Base-by-base conservation (phyloP, 2,888 invertebrate genomes). In the Coelinius sp. region DNA sequence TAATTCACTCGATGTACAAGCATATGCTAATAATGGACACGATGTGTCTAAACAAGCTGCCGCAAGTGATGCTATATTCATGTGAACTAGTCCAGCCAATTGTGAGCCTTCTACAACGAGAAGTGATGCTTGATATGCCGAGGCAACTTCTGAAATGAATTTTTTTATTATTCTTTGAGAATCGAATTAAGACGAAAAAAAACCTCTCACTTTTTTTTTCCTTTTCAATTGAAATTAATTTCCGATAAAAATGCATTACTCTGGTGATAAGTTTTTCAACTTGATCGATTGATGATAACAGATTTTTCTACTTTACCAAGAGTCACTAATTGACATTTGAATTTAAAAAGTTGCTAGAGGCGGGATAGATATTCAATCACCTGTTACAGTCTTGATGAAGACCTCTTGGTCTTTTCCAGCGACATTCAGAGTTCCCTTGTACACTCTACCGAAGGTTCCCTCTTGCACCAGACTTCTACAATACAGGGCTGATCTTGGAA, bases 381-480 rank as follows among this genome's bases (percentile, higher is more conserved):
- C 94, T 90, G 93, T 90, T 63, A 96, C 95, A 76, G 97, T 96
- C 89, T 97, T 97, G 71, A 97, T 93, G 78, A 94, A 89, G 68
- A 96, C 95, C 83, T 94, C 94, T 84, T 93, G 92, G 78, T 94
- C 91, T 7, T 89, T 89, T 20, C 91, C 91, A 2, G 91, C 91
- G 71, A 89, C 87, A 80, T 92, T 92, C 82, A 91, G 90, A 12
- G 92, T 91, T 46, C 96, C 97, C 80, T 93, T 92, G 88, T 95
- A 96, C 46, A 97, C 92, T 73, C 94, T 92, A 1, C 97, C 97
- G 85, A 96, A 97, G 53, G 96, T 96, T 35, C 97, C 97, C 89
- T 95, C 93, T 79, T 94, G 93, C 0, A 93, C 88, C 0, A 92
- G 85, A 62, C 90, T 90, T 74, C 91, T 91, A 27, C 92, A 88